These are phyloP conservation scores for Agonopterix heracliana DNA, from an alignment of 2,888 invertebrate genomes.

Conservation along the genomic window DNA sequence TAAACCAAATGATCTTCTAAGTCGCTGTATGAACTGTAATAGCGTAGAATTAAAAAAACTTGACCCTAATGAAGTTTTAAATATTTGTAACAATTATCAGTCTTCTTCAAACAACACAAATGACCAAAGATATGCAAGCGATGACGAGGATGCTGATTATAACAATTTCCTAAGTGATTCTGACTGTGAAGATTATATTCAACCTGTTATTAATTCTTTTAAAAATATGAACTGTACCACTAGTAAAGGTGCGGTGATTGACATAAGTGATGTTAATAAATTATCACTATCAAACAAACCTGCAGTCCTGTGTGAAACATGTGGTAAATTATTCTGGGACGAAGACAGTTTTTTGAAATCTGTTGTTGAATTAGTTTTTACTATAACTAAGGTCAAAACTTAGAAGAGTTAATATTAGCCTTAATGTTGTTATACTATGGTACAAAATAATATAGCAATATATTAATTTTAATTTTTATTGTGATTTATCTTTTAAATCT, in stretches of 20 bases:
- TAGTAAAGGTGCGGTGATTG: constrained; percentile 71
- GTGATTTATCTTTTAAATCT: too few species aligned
- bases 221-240: constrained; percentile 54
- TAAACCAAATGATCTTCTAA: constrained; percentile 80
- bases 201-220: constrained; percentile 23
- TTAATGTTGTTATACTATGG: not conserved
- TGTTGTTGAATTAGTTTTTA: constrained; percentile 34
- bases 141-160: constrained; percentile 45
- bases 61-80: constrained; percentile 36
- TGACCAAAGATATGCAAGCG: constrained; percentile 22
- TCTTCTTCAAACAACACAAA: constrained; percentile 10
- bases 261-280: constrained; percentile 67
- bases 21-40: constrained; percentile 82
- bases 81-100: constrained; percentile 41
- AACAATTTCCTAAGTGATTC: constrained; percentile 60
- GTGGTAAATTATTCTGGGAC: constrained; percentile 87
- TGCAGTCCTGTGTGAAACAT: constrained; percentile 82
- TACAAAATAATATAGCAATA: constrained; percentile 3
- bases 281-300: constrained; percentile 61
- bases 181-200: constrained; percentile 46
- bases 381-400: constrained; percentile 30
- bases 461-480: too few species aligned
- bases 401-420: constrained; percentile 12
- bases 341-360: constrained; percentile 45
- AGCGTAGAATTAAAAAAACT: constrained; percentile 40